These are phyloP conservation scores for Sylvia borin DNA, from an alignment of 2,797 vertebrate genomes.

Conservation along the genomic window DNA sequence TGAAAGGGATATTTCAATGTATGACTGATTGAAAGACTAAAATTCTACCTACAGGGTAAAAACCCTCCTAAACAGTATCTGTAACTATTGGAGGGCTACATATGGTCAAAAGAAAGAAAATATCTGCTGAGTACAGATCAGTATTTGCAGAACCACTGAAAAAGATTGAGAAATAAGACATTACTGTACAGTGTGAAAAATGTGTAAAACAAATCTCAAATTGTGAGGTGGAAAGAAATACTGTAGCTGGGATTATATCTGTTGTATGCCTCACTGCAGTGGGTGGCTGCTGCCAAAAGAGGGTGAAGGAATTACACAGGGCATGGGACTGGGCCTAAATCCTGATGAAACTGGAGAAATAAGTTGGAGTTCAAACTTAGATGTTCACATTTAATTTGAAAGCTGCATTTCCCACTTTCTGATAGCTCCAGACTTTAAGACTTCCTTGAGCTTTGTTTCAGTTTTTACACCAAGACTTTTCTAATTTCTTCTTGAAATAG, in stretches of 20 bases:
- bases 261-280: fast-evolving
- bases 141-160: not conserved
- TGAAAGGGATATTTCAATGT: not conserved
- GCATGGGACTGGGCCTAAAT: not conserved
- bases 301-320: not conserved
- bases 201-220: not conserved
- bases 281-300: not conserved
- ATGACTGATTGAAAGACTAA: not conserved
- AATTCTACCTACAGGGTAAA: not conserved
- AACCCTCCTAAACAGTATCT: not conserved
- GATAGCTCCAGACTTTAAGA: not conserved
- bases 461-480: not conserved
- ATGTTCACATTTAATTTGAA: not conserved
- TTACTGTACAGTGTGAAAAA: not conserved
- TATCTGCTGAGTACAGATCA: not conserved
- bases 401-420: not conserved
- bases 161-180: not conserved
- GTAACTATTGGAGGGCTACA: not conserved
- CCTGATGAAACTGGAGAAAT: not conserved
- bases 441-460: not conserved
- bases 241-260: not conserved
- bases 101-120: not conserved
- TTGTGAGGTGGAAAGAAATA: not conserved
- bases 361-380: not conserved
- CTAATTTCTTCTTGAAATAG: not conserved